Percentiles rank a stretch among this genome's conserved stretches.
Evolutionary conservation across 2,888 invertebrate species (phyloP).

Genomic region (Polia nebulosa): DNA sequence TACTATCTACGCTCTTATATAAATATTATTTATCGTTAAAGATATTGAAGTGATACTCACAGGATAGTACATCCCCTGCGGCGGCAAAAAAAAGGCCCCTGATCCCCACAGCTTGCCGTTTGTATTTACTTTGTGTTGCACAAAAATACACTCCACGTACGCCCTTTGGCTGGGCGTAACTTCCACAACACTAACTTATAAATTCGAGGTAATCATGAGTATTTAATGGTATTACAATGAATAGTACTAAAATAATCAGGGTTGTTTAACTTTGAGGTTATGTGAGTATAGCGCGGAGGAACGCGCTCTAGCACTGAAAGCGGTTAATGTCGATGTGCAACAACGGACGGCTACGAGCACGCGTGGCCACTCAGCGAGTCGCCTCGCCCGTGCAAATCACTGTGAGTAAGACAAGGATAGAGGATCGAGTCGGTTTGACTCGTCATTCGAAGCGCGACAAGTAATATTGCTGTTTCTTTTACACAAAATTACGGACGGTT

Average conservation of each 20-base stretch:
- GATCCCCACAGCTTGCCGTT: slow-evolving; percentile 99
- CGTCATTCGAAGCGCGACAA: slow-evolving; percentile 72
- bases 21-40: slow-evolving; percentile 38
- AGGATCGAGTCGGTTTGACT: slow-evolving; percentile 66
- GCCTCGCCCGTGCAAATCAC: slow-evolving; percentile 70
- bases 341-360: slow-evolving; percentile 83
- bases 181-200: slow-evolving; percentile 89
- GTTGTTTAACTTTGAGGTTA: slow-evolving; percentile 88
- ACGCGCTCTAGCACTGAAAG: slow-evolving; percentile 90
- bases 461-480: slow-evolving; percentile 66
- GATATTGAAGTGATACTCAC: slow-evolving; percentile 92
- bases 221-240: slow-evolving; percentile 81
- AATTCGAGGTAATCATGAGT: slow-evolving; percentile 89
- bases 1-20: slow-evolving; percentile 34
- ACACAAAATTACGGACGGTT: slow-evolving; percentile 63
- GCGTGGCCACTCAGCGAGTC: slow-evolving; percentile 79
- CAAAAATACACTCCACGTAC: slow-evolving; percentile 91
- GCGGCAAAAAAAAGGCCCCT: slow-evolving; percentile 98
- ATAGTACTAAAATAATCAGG: slow-evolving; percentile 82
- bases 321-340: slow-evolving; percentile 90
- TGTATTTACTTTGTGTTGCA: slow-evolving; percentile 92
- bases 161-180: slow-evolving; percentile 85
- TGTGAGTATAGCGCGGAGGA: slow-evolving; percentile 87
- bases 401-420: slow-evolving; percentile 77
- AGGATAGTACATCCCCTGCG: slow-evolving; percentile 99